Conservation (phyloP, 2,888 invertebrate species). For the Lasioglossum malachurum region DNA sequence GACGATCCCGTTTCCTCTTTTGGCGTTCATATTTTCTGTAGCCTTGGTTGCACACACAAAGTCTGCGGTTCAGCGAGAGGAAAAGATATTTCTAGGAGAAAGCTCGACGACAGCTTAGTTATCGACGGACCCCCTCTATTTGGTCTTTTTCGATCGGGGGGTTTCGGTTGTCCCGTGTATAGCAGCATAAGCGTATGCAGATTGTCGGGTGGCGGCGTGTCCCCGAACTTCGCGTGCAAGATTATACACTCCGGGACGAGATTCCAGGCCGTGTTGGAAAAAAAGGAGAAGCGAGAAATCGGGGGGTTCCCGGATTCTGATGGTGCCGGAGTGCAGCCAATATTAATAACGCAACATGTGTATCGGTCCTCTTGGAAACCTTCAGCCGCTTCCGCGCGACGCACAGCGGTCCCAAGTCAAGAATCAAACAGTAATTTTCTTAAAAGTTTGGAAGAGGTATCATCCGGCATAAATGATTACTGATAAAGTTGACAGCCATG, state of each 20-base stretch:
- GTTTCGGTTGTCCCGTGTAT: constrained; percentile 49
- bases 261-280: constrained; percentile 68
- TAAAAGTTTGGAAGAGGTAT: neutral
- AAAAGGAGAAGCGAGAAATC: constrained; percentile 32
- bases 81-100: neutral
- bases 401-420: neutral
- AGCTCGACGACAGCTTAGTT: constrained; percentile 65
- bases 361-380: constrained; percentile 68
- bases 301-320: constrained; percentile 50
- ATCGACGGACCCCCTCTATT: constrained; percentile 43
- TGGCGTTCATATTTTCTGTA: neutral
- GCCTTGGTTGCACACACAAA: neutral
- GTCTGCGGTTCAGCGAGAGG: neutral
- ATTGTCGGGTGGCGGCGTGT: constrained; percentile 79
- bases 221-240: constrained; percentile 79
- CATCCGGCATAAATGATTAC: too few relatives aligned
- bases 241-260: constrained; percentile 80
- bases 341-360: constrained; percentile 80
- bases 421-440: neutral
- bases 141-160: constrained; percentile 45
- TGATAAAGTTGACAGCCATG: too few relatives aligned
- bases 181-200: constrained; percentile 78
- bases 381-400: constrained; percentile 66
- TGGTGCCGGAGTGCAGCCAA: constrained; percentile 63
- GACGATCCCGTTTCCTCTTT: neutral